Evolutionary conservation across 2,888 invertebrate genomes (phyloP).

Genomic region (Poecilus cupreus): DNA sequence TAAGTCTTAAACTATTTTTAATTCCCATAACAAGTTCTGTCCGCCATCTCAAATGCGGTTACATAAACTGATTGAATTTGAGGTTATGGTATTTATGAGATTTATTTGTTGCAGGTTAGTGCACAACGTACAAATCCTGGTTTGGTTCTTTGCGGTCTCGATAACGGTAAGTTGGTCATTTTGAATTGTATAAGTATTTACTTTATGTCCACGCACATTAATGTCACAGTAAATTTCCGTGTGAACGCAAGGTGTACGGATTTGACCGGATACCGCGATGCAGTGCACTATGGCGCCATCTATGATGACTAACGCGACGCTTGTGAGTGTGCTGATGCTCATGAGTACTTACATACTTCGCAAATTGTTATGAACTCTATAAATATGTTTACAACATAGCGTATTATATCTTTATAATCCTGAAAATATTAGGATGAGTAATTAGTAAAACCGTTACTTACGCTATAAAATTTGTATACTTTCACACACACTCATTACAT

Average conservation of each 20-base stretch:
- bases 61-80: background rate
- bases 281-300: background rate
- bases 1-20: background rate
- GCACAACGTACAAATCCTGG: constrained; percentile 1
- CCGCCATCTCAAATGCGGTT: background rate
- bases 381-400: background rate
- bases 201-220: constrained; percentile 26
- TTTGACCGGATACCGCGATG: constrained; percentile 23
- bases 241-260: constrained; percentile 13
- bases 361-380: background rate
- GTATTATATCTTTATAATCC: too few species aligned
- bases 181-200: background rate
- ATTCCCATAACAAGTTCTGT: background rate
- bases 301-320: background rate
- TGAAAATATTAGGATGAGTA: too few species aligned
- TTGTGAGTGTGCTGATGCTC: background rate
- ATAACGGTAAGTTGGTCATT: constrained; percentile 41
- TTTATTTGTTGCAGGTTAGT: constrained; percentile 41
- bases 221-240: constrained; percentile 32
- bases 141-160: constrained; percentile 20
- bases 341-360: too few species aligned
- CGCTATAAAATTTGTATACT: too few species aligned
- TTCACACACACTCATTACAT: too few species aligned
- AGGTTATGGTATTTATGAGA: constrained; percentile 1
- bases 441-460: too few species aligned